Evolutionary conservation across 1,140 invertebrate species (phyloP).

Genomic region (Drosophila auraria): DNA sequence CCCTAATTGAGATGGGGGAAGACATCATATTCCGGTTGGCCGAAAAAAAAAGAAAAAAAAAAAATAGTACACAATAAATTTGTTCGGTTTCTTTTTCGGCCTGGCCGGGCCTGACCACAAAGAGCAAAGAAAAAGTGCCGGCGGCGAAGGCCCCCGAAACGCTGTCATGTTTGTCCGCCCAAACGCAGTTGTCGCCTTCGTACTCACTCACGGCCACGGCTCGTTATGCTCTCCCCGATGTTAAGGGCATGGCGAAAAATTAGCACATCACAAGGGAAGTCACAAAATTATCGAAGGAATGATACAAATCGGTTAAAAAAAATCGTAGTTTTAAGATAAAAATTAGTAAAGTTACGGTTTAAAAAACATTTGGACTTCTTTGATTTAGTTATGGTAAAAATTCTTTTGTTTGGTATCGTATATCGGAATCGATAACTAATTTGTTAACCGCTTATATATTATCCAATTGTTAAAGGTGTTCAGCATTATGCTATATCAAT

Average conservation of each 20-base stretch:
- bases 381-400: too few relatives aligned
- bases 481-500: too few relatives aligned
- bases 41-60: neutral
- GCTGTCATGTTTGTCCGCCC: slow-evolving; percentile 47
- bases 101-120: slow-evolving; percentile 5
- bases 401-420: too few relatives aligned
- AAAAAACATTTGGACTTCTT: too few relatives aligned
- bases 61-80: slow-evolving; percentile 5
- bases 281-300: neutral
- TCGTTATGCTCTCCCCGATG: neutral
- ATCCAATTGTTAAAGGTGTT: too few relatives aligned
- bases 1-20: slow-evolving; percentile 8
- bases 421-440: neutral
- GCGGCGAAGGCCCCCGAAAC: neutral
- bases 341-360: too few relatives aligned
- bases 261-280: neutral
- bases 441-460: neutral
- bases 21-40: slow-evolving; percentile 14
- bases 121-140: slow-evolving; percentile 18
- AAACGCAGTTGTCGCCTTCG: slow-evolving; percentile 69
- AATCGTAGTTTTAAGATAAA: too few relatives aligned
- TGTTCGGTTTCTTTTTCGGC: slow-evolving; percentile 16
- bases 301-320: too few relatives aligned
- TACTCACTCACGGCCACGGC: slow-evolving; percentile 5
- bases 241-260: neutral